Evolutionary conservation across 2,888 invertebrate genomes (phyloP).

Genomic region (Caenorhabditis sp.): DNA sequence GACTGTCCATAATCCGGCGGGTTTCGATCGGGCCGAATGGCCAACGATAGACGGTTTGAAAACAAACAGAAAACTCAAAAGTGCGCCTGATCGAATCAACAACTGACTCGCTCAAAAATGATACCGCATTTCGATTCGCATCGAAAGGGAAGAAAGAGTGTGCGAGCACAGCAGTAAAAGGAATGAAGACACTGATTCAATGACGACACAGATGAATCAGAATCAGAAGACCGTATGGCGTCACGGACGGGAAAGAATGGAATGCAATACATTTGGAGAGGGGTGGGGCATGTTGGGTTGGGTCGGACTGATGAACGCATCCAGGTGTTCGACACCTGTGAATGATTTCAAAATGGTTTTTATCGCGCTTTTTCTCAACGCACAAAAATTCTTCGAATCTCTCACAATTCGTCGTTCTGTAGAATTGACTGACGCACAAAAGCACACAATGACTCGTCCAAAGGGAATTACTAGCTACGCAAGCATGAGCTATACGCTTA

Average conservation of each 20-base stretch:
- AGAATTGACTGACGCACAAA: not conserved
- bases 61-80: conserved; percentile 15
- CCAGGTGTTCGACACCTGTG: too few relatives aligned
- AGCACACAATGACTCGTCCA: not conserved
- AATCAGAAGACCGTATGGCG: not conserved
- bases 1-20: conserved; percentile 44
- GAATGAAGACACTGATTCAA: not conserved
- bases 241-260: not conserved
- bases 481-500: too few relatives aligned
- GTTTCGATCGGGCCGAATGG: conserved; percentile 27
- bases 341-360: too few relatives aligned
- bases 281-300: too few relatives aligned
- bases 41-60: conserved; percentile 12
- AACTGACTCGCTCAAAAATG: not conserved
- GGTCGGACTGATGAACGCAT: too few relatives aligned
- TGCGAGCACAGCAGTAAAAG: not conserved
- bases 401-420: conserved; percentile 2
- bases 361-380: not conserved
- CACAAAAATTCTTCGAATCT: not conserved
- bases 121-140: conserved; percentile 6
- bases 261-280: not conserved
- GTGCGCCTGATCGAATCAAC: conserved; percentile 26
- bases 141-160: not conserved
- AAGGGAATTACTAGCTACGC: not conserved
- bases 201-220: not conserved